Conservation (phyloP, 2,797 vertebrate genomes). For the Myripristis murdjan region DNA sequence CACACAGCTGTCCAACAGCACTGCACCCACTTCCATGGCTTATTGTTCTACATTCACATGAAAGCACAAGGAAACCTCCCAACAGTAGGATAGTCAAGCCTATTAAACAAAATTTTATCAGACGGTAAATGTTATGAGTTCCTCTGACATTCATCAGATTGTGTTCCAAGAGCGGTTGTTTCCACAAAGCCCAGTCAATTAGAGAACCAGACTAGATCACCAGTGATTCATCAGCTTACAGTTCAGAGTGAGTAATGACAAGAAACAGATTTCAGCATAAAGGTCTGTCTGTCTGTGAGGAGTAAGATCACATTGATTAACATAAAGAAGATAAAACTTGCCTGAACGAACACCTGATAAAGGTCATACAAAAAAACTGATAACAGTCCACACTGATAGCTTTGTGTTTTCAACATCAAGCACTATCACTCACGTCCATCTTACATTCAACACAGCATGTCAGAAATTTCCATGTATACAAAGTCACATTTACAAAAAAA, state of each 20-base stretch:
- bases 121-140: conserved; percentile 4
- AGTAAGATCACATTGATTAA: conserved; percentile 14
- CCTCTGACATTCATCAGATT: conserved; percentile 11
- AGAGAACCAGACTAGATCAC: conserved; percentile 19
- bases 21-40: conserved; percentile 67
- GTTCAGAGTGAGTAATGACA: conserved; percentile 27
- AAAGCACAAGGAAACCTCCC: conserved; percentile 51
- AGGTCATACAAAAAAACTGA: conserved; percentile 3
- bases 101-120: conserved; percentile 11
- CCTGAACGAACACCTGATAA: not conserved
- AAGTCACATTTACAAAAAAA: not conserved
- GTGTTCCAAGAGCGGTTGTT: conserved; percentile 31
- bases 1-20: conserved; percentile 82
- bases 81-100: conserved; percentile 36
- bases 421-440: conserved; percentile 33
- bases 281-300: conserved; percentile 16
- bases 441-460: not conserved
- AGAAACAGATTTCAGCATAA: conserved; percentile 30
- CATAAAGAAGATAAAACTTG: not conserved
- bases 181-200: conserved; percentile 25
- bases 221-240: conserved; percentile 51
- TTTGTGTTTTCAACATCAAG: conserved; percentile 32
- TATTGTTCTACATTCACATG: conserved; percentile 77
- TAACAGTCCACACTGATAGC: conserved; percentile 21
- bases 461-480: conserved; percentile 7